Base-by-base conservation (phyloP, 1,140 invertebrate genomes). In the Goniozus legneri region DNA sequence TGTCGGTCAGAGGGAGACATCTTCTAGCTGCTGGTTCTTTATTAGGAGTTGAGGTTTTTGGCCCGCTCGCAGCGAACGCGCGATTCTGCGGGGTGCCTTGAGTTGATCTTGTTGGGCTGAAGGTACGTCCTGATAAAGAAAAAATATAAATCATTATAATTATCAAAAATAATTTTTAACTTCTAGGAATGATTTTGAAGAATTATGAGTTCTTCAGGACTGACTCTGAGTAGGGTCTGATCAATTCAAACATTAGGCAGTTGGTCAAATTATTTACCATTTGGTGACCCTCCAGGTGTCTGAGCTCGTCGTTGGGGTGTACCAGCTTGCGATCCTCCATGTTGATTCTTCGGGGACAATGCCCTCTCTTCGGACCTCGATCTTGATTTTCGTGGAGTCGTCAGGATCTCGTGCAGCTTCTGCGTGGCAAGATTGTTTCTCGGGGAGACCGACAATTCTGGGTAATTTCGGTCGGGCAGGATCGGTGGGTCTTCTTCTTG, bases 361-460 rank as follows among this genome's bases (percentile, higher is more conserved):
- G 62, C 64, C 22, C 65, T 60, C 33, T 71, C 67, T 24, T 72
- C 71, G 31, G 67, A 72, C 41, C 58, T 60, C 12, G 71, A 72
- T 50, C 73, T 64, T 8, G 71, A 64, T 53, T 84, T 85, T 32
- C 81, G 78, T 0, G 86, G 87, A 7, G 87, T 88, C 8, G 83
- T 80, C 3, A 89, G 63, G 8, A 88, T 68, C 52, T 88, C 86
- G 59, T 88, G 85, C 0, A 89, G 65, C 58, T 86, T 87, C 59
- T 87, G 84, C 0, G 87, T 89, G 0, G 86, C 86, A 4, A 84
- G 65, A 64, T 83, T 82, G 52, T 80, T 81, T 36, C 77, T 69
- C 1, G 78, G 74, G 41, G 79, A 80, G 10, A 64, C 61, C 4
- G 64, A 58, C 16, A 63, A 35, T 27, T 62, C 65, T n/a, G 54